Percentiles rank a stretch among this genome's conserved stretches.
Conservation (phyloP, 2,113 vertebrate genomes). For the Mormoops blainvillei region DNA sequence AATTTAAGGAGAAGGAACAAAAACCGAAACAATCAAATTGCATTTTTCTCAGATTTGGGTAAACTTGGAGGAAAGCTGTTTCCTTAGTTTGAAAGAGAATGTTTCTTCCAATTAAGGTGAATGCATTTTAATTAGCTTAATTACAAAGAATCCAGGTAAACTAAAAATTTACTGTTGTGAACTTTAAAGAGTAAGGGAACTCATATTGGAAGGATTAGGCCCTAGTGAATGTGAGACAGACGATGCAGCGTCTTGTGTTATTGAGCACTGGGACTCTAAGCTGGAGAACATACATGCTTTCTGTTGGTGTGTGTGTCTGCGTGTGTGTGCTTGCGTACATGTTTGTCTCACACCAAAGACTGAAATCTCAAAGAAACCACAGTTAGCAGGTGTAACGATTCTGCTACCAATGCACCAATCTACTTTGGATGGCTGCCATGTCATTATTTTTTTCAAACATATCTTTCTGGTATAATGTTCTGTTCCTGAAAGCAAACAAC, state of each 20-base stretch:
- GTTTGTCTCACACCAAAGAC: not conserved
- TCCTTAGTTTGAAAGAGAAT: not conserved
- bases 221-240: not conserved
- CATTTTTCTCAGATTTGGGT: not conserved
- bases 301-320: not conserved
- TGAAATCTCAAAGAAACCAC: not conserved
- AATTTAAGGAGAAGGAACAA: not conserved
- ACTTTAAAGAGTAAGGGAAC: not conserved
- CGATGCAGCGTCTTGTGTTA: not conserved
- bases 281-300: not conserved
- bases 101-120: not conserved
- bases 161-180: not conserved
- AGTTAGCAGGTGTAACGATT: not conserved
- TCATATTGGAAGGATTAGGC: not conserved
- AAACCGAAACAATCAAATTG: not conserved
- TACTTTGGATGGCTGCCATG: not conserved
- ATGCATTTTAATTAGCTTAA: not conserved
- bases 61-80: not conserved
- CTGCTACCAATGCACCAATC: rapidly evolving
- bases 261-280: not conserved
- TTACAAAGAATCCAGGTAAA: not conserved
- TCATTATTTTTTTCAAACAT: not conserved
- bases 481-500: not conserved
- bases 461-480: not conserved
- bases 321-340: not conserved